A percentile compares a stretch with the other conserved stretches of the same genome.
These are phyloP conservation scores for Epistrophe eligans DNA, from an alignment of 2,888 invertebrate genomes.

Conservation along the genomic window DNA sequence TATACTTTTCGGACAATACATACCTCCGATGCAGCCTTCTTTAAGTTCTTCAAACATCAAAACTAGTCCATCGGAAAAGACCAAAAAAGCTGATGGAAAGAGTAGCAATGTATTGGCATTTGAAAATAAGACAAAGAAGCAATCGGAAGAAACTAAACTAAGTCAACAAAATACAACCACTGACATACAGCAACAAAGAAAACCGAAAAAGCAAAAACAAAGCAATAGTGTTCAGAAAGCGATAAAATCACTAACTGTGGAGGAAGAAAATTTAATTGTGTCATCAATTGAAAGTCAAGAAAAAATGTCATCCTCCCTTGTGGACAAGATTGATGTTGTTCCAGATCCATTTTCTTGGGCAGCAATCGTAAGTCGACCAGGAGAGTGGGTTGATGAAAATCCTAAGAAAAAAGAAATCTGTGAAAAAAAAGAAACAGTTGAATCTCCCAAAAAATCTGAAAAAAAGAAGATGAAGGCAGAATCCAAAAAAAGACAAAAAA, in stretches of 20 bases:
- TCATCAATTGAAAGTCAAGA: not conserved
- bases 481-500: conserved; percentile 40
- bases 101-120: not conserved
- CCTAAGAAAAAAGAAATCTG: conserved; percentile 50
- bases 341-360: conserved; percentile 80
- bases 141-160: conserved; percentile 15
- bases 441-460: conserved; percentile 37
- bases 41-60: not conserved
- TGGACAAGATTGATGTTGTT: conserved; percentile 12
- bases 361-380: conserved; percentile 81
- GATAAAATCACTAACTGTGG: not conserved
- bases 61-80: conserved; percentile 13
- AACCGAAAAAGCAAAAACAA: not conserved
- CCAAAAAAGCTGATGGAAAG: conserved; percentile 62
- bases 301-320: not conserved
- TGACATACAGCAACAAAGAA: conserved; percentile 71
- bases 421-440: not conserved
- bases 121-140: conserved; percentile 65
- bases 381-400: conserved; percentile 78
- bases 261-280: not conserved
- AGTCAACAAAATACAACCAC: not conserved
- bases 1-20: conserved; percentile 85
- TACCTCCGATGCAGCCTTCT: conserved; percentile 15
- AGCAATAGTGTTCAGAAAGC: not conserved
- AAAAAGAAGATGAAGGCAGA: conserved; percentile 27